Conservation (phyloP, 2,113 vertebrate species). For the Hystrix cristata region DNA sequence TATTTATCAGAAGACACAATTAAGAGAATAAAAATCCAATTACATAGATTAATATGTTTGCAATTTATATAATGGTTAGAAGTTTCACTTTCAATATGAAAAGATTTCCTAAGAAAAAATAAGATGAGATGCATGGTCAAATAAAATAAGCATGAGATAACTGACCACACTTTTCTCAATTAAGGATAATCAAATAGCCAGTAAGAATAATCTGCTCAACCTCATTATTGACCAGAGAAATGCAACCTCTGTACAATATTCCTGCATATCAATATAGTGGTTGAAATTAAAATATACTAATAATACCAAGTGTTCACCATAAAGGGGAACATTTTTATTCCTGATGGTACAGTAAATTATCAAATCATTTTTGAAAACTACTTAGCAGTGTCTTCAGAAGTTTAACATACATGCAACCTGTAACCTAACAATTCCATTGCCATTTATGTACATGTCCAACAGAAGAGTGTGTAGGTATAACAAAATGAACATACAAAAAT, state of each 20-base stretch:
- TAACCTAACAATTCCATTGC: not conserved
- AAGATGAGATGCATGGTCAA: not conserved
- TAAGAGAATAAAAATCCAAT: slow-evolving; percentile 20
- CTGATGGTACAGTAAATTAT: not conserved
- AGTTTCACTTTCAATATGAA: not conserved
- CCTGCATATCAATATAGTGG: not conserved
- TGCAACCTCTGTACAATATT: not conserved
- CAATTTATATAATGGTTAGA: not conserved
- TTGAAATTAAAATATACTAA: not conserved
- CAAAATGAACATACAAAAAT: not conserved
- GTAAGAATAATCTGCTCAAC: not conserved
- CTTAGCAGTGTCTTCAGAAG: not conserved
- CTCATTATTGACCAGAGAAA: not conserved
- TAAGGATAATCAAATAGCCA: not conserved
- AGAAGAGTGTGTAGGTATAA: not conserved
- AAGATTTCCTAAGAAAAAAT: not conserved
- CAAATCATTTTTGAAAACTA: not conserved
- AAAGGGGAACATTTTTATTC: not conserved
- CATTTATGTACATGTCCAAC: not conserved
- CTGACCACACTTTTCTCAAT: not conserved
- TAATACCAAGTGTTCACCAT: not conserved
- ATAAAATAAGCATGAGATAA: not conserved
- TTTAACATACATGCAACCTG: not conserved
- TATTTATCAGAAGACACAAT: not conserved
- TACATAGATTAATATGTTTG: not conserved